A percentile compares a stretch with the other conserved stretches of the same genome.
Evolutionary conservation across 2,797 vertebrate species (phyloP).

Genomic region (Pelodytes ibericus): DNA sequence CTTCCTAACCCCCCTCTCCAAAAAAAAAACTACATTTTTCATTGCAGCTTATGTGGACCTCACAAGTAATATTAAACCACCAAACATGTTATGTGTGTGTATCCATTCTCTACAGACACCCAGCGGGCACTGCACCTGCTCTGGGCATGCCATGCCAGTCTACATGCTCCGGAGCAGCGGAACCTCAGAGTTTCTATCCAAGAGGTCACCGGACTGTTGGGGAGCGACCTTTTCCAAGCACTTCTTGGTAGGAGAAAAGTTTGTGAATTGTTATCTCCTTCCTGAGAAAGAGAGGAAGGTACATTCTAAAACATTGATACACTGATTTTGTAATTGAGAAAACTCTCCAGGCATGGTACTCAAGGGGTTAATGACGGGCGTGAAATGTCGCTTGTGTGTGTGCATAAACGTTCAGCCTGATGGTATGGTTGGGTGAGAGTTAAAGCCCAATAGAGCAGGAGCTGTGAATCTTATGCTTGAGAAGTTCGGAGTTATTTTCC

Average conservation of each 20-base stretch:
- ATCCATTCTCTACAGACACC: conserved; percentile 73
- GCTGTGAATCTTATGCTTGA: conserved; percentile 37
- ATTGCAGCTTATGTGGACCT: conserved; percentile 18
- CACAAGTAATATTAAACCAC: neutral
- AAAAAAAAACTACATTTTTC: neutral
- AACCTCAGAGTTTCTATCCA: conserved; percentile 79
- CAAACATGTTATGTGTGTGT: conserved; percentile 32
- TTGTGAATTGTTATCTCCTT: too few species aligned
- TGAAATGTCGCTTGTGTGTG: neutral
- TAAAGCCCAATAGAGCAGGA: conserved; percentile 18
- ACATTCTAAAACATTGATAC: too few species aligned
- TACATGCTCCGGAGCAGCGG: conserved; percentile 82
- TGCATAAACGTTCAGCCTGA: too few species aligned
- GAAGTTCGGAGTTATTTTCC: conserved; percentile 41
- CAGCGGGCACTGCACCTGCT: conserved; percentile 84
- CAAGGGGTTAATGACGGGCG: neutral
- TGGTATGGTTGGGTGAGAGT: neutral
- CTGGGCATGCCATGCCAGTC: conserved; percentile 81
- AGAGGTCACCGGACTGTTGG: conserved; percentile 79
- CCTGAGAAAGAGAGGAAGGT: too few species aligned
- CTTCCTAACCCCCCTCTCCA: neutral
- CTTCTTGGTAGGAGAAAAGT: conserved; percentile 74
- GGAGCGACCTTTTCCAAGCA: conserved; percentile 73
- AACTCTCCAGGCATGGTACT: neutral
- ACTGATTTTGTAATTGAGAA: neutral